Evolutionary conservation across 2,113 vertebrate genomes (phyloP), one percentile per base, ranked within the genome.

Genomic region (Odontophorus gujanensis): DNA sequence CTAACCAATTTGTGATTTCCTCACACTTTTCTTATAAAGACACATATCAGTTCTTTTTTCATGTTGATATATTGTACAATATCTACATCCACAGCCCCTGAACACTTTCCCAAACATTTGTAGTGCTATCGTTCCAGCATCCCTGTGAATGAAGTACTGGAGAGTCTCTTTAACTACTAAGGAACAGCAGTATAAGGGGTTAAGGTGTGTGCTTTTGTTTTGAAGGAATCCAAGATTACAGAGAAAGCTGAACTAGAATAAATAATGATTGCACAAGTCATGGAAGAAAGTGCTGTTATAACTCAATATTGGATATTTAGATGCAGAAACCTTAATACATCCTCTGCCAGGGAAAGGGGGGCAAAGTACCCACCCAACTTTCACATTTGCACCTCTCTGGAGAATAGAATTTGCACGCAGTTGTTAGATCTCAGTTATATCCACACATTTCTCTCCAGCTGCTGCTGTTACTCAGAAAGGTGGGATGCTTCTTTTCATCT

Each of bases 371-470:
- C 81, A 82, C 28, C 7, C 59, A 74, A 66, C 32, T 50, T 72
- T 59, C 25, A 66, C 18, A 63, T 40, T 24, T 51, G 42, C 26
- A 42, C 3, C 47, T 80, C 87, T 67, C 67, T 42, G 19, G 77
- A 72, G 73, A 87, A 61, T 21, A 85, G 47, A 82, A 76, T 36
- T 89, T 81, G 47, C 75, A 85, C 25, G 4, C 12, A 51, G 69
- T 72, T 18, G 0, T 93, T 89, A 89, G 59, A 69, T 89, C 11
- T 92, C 50, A 30, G 58, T 80, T 93, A 85, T 63, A 91, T 67
- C 42, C 57, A 59, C 67, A 63, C 58, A 47, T 92, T 95, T 91
- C 57, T 91, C 71, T 89, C 63, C 89, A 94, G 68, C 67, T 93
- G 87, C 38, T 85, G 71, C 63, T 82, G 50, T 92, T 92, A 50